Base-by-base conservation (phyloP, 2,888 invertebrate species). In the Auanema freiburgensis region DNA sequence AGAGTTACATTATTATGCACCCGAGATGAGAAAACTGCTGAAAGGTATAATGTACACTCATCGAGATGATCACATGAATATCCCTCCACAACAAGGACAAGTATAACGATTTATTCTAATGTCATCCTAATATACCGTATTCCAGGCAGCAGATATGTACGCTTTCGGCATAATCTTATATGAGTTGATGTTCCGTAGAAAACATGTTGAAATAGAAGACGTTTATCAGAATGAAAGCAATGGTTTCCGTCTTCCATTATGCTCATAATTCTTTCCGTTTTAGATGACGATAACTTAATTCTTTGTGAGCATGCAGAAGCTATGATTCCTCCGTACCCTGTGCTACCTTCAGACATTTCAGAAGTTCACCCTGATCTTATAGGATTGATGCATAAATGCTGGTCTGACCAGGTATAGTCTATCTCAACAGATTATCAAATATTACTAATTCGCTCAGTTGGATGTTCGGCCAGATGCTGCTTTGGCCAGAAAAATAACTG, bases 1-100 rank as follows among this genome's bases (percentile, higher is more conserved):
- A 73, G 79, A 81, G 59, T 64, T 81, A 2, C 79, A 82, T 59
- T 81, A 81, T 54, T 81, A 76, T 53, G 78, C 80, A 6, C 81
- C 81, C 4, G 80, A 81, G 57, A 49, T 77, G n/a, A 64, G 80
- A 24, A 57, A 55, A 21, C 65, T 68, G 44, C 65, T 75, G 50
- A 69, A 62, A 33, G 57, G 62, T 43, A 63, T 74, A 10, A 63
- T 71, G 57, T 65, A 68, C 42, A 51, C 65, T 33, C 73, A 78
- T 57, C 60, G 74, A 52, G 63, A 60, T 23, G 76, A 69, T 41
- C 53, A 25, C 33, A 12, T 53, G 16, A 8, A 25, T 10, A 11
- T 63, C 16, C 33, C 51, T 11, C 18, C 63, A 1, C 51, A 52
- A 33, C 41, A 57, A 43, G 63, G 57, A 18, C 63, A 63, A 11